Evolutionary conservation across 1,140 invertebrate genomes (phyloP), one percentile per base, ranked within the genome.

Genomic region (Sycophila sp.): DNA sequence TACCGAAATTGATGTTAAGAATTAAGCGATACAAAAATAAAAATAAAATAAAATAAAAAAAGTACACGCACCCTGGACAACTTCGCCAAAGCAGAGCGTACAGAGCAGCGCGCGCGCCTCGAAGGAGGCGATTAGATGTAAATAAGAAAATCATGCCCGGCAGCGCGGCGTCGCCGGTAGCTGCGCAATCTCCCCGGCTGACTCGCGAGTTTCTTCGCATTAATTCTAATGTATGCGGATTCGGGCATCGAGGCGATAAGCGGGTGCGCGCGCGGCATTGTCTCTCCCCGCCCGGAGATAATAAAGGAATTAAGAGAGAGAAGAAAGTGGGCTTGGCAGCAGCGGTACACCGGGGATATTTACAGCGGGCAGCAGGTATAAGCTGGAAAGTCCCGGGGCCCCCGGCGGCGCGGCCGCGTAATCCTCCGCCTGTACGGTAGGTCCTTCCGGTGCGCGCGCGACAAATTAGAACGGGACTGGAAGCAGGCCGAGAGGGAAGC

Each of bases 161-260:
- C 69, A 74, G 72, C n/a, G n/a, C n/a, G n/a, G n/a, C n/a, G n/a
- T n/a, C n/a, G n/a, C n/a, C n/a, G n/a, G n/a, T n/a, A n/a, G n/a
- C n/a, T n/a, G n/a, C n/a, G n/a, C n/a, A n/a, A n/a, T n/a, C n/a
- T n/a, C n/a, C n/a, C n/a, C n/a, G n/a, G 75, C 73, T 30, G 59
- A 67, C 63, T 73, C 56, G 75, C 71, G 67, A 75, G 71, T 76
- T 76, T 75, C 69, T 47, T 74, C 72, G 53, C 72, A 77, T 74
- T 77, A 74, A 73, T 63, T 68, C 55, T 19, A 49, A 68, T 59
- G 40, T 49, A 68, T 68, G 40, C 65, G 36, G 36, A 67, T 45
- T 47, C 17, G 38, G 19, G 55, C 38, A 58, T 49, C 34, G 8
- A 13, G 15, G 19, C 22, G 49, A 66, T 66, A 56, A 66, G 63